Conservation (phyloP, 2,888 invertebrate species). For the Amphimallon solstitiale region DNA sequence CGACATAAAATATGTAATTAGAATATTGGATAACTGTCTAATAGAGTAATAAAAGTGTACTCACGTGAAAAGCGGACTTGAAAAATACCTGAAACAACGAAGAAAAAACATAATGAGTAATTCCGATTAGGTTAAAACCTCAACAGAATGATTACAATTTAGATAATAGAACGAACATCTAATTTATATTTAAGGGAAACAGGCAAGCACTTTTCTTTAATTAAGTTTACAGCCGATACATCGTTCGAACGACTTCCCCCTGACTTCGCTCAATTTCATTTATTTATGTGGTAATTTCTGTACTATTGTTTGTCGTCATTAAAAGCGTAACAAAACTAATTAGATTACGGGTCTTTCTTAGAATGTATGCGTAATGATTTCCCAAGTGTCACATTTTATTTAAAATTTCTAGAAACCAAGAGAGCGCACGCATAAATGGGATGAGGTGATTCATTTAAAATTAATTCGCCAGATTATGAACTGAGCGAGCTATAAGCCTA, state of each 20-base stretch:
- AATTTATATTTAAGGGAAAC: conserved; percentile 19
- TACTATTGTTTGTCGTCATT: background rate
- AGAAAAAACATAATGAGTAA: no score
- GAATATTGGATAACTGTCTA: no score
- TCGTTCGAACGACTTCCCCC: background rate
- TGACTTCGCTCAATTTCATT: conserved; percentile 12
- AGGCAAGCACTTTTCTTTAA: conserved; percentile 20
- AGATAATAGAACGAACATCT: background rate
- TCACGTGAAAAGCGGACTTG: no score
- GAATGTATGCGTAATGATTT: background rate
- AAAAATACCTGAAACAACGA: no score
- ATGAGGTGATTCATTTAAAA: no score
- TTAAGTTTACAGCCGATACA: conserved; percentile 20
- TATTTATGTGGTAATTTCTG: conserved; percentile 4
- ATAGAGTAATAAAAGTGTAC: no score
- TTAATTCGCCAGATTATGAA: no score
- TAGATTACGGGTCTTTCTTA: background rate
- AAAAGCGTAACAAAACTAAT: conserved; percentile 13
- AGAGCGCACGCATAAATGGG: no score
- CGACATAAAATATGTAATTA: no score
- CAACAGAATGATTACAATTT: conserved; percentile 1
- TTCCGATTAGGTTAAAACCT: no score
- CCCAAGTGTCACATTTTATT: conserved; percentile 1
- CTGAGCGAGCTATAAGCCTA: no score
- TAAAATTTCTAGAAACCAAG: background rate